Evolutionary conservation across 2,113 vertebrate genomes (phyloP).

Genomic region (Seriola rivoliana): DNA sequence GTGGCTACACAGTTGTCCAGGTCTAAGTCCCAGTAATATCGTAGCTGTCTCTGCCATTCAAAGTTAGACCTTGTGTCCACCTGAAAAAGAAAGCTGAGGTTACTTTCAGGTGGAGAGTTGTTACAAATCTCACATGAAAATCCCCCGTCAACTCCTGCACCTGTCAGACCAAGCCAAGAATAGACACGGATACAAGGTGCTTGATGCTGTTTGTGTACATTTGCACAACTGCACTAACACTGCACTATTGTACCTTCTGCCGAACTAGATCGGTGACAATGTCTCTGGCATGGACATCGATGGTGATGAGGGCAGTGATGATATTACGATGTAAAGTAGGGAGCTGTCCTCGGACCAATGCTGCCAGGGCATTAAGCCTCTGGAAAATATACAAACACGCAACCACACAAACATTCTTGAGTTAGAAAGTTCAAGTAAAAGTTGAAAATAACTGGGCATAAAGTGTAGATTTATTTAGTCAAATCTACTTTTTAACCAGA

Average conservation of each 20-base stretch:
- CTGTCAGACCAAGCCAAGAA: neutral
- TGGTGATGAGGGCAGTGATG: conserved; percentile 89
- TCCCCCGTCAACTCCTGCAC: neutral
- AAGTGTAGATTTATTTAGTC: neutral
- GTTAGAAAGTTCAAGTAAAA: neutral
- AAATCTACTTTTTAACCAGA: neutral
- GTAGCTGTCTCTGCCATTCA: conserved; percentile 89
- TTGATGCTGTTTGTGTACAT: neutral
- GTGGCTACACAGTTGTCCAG: conserved; percentile 87
- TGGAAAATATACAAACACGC: conserved; percentile 63
- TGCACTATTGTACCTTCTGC: conserved; percentile 78
- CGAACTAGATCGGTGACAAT: conserved; percentile 87
- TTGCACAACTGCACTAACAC: neutral
- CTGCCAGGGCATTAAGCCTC: conserved; percentile 88
- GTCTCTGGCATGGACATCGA: conserved; percentile 89
- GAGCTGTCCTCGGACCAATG: conserved; percentile 85
- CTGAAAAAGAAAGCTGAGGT: conserved; percentile 59
- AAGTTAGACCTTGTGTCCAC: conserved; percentile 85
- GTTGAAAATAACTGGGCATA: neutral
- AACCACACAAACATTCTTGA: neutral
- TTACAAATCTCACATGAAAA: neutral
- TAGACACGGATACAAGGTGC: neutral
- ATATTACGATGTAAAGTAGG: conserved; percentile 88
- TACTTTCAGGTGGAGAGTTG: neutral
- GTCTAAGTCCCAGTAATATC: conserved; percentile 88